Conservation (phyloP, 2,797 vertebrate genomes). For the Xerus rutilus region DNA sequence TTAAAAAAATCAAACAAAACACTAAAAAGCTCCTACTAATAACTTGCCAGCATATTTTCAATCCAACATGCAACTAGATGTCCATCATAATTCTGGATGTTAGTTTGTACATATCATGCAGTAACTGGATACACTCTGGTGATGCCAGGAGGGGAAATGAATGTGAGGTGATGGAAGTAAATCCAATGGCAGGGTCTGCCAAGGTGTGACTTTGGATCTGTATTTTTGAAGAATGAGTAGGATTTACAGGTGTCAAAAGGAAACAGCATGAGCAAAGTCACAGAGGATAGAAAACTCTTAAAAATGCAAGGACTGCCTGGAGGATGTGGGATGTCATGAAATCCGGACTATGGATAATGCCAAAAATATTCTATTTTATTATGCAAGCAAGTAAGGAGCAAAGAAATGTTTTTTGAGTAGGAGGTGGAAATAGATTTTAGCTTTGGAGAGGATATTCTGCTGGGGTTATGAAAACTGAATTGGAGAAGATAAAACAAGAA, state of each 20-base stretch:
- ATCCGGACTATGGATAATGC: neutral
- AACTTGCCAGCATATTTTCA: neutral
- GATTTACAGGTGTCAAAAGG: neutral
- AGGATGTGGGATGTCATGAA: neutral
- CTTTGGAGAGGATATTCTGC: neutral
- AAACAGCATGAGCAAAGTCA: neutral
- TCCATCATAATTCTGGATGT: neutral
- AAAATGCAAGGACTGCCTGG: neutral
- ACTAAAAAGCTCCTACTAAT: neutral
- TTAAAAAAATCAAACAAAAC: constrained; percentile 18
- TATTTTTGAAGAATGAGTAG: neutral
- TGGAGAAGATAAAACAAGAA: neutral
- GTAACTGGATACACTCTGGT: neutral
- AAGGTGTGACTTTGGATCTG: neutral
- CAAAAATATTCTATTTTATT: constrained; percentile 38
- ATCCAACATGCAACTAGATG: neutral
- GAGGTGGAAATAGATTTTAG: neutral
- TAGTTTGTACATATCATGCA: neutral
- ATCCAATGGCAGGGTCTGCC: neutral
- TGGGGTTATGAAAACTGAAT: neutral
- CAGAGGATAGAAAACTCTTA: neutral
- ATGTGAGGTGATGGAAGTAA: neutral
- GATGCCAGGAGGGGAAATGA: neutral
- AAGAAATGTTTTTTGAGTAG: neutral
- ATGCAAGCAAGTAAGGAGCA: neutral